Evolutionary conservation across 2,888 invertebrate species (phyloP).

Genomic region (Seira sanloemensis): DNA sequence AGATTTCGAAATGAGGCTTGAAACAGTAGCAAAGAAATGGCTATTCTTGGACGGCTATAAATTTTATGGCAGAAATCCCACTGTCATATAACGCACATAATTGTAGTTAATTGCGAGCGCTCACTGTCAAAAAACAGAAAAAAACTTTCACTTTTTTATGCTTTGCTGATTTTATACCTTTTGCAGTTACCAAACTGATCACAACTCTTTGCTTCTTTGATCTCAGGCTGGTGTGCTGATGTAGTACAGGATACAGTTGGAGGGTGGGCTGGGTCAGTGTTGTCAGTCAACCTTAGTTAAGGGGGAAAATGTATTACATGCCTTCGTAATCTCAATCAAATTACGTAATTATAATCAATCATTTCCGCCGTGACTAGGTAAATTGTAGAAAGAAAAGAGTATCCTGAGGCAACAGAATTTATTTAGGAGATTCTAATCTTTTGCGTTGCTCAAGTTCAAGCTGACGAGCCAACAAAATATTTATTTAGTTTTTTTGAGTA

Average conservation of each 20-base stretch:
- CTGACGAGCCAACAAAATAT: too few species aligned
- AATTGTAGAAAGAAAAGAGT: neutral
- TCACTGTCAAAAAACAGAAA: constrained; percentile 16
- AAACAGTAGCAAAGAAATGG: neutral
- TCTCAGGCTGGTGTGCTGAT: too few species aligned
- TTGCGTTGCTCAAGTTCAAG: too few species aligned
- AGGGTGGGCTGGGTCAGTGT: constrained; percentile 17
- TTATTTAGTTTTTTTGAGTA: too few species aligned
- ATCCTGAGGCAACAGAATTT: neutral
- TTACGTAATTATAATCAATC: constrained; percentile 19
- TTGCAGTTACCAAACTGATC: too few species aligned
- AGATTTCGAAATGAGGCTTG: neutral
- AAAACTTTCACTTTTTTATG: constrained; percentile 16
- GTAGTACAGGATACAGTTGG: too few species aligned
- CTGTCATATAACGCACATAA: constrained; percentile 1
- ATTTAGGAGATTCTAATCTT: neutral
- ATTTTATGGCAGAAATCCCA: neutral
- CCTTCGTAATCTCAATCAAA: constrained; percentile 15
- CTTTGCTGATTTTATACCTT: neutral
- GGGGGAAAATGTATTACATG: neutral
- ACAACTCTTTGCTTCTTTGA: too few species aligned
- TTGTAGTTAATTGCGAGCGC: neutral
- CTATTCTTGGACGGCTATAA: neutral
- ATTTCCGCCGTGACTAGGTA: constrained; percentile 7
- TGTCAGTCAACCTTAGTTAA: constrained; percentile 5